Base-by-base conservation (phyloP, 2,888 invertebrate genomes). In the Theodoxus fluviatilis region DNA sequence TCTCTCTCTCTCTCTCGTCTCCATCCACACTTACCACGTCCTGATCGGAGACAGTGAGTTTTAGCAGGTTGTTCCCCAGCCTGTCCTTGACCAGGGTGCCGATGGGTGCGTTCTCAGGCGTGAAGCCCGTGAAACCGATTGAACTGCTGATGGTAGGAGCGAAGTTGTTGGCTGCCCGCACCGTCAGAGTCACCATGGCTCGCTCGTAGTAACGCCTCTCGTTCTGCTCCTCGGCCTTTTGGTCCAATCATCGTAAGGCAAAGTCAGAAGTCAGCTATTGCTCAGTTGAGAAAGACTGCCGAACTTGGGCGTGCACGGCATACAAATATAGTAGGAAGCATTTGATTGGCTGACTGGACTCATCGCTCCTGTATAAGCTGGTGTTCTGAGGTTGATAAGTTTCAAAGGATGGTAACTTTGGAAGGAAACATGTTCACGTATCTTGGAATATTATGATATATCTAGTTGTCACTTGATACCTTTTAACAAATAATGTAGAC, bases 21-120 rank as follows among this genome's bases (percentile, higher is more conserved):
- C n/a, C n/a, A n/a, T n/a, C n/a, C 49, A 31, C 12, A 74, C 80
- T 75, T 74, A 84, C 84, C 76, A 78, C 75, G 71, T 84, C 84
- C 6, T 74, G 75, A 71, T 84, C 84, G 4, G 71, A 74, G 43
- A 80, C 77, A 0, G 68, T 43, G 15, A 84, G 65, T 55, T 74
- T 65, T 6, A 84, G 57, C 1, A 75, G 71, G 28, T 69, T 71
- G 18, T 69, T 71, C 33, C 68, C 66, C 7, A 61, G 33, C 1
- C 71, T 70, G 28, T 66, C 57, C 1, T 49, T 65, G 43, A 83
- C 76, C 7, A 78, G 71, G 0, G 80, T 79, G 3, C 79, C 79
- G 33, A 66, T 49, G 12, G 72, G 71, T 12, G 80, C 78, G 69
- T 77, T 78, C 69, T 84, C 84, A 6, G 74, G 71, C 33, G 84